These are phyloP conservation scores for Sebastes oblongus DNA, from an alignment of 2,797 vertebrate genomes.

Conservation along the genomic window DNA sequence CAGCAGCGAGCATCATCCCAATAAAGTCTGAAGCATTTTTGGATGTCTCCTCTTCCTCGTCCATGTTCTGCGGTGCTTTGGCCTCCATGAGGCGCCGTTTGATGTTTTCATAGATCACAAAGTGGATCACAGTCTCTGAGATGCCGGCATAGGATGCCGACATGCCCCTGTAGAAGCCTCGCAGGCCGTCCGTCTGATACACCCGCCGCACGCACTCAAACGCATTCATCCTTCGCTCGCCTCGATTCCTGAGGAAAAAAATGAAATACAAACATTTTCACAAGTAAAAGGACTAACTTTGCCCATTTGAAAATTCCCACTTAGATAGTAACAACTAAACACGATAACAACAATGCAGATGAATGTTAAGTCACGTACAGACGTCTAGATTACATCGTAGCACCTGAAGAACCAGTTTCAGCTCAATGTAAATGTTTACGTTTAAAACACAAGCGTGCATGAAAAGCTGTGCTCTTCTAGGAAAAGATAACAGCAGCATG, in stretches of 20 bases:
- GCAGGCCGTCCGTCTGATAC: constrained; percentile 91
- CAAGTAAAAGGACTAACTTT: not conserved
- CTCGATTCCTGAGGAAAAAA: constrained; percentile 85
- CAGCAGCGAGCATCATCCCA: constrained; percentile 97
- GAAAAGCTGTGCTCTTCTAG: too few species aligned
- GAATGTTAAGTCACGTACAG: not conserved
- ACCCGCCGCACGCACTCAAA: constrained; percentile 92
- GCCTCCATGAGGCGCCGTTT: constrained; percentile 90
- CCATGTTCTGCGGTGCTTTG: constrained; percentile 88
- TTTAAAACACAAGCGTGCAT: too few species aligned
- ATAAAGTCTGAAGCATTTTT: constrained; percentile 94
- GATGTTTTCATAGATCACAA: constrained; percentile 99
- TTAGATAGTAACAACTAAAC: not conserved
- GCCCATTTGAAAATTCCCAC: not conserved
- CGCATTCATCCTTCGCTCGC: constrained; percentile 92
- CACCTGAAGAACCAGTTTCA: not conserved
- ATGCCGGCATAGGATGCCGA: constrained; percentile 97
- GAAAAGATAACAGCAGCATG: not conserved
- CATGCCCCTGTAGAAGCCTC: constrained; percentile 97
- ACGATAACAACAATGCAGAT: not conserved
- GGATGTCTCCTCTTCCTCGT: constrained; percentile 87
- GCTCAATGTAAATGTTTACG: too few species aligned
- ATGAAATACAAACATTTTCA: too few species aligned
- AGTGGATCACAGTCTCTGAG: constrained; percentile 99
- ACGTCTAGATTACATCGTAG: not conserved